Evolutionary conservation across 2,113 vertebrate species (phyloP), one percentile per base, ranked within the genome.

Genomic region (Lates calcarifer): DNA sequence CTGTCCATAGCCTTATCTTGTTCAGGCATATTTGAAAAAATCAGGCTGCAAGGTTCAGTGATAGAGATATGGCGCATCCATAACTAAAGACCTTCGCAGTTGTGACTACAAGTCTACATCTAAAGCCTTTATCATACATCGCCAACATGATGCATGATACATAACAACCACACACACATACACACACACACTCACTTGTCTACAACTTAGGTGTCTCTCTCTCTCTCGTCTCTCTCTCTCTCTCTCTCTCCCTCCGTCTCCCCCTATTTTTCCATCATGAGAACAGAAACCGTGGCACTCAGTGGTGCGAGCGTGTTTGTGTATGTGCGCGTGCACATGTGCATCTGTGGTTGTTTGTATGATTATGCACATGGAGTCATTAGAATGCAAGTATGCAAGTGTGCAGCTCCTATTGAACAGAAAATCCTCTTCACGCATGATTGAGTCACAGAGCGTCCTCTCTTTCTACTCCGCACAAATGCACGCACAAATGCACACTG

Each of bases 351-450:
- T 73, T 82, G 83, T 89, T 86, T 87, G 66, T 74, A 85, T 86
- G 81, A 89, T 90, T 85, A 87, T 91, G 83, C 86, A 70, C 76
- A 82, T 69, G 33, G 58, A 81, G 82, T 87, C 91, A 94, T 95
- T 95, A 94, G 91, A 90, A 95, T 93, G 93, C 91, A 92, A 88
- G 93, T 91, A 90, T 94, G 93, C 92, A 93, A 93, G 92, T 89
- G 77, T 89, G 85, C 73, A 78, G 88, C 89, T 92, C 82, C 82
- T 84, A 87, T 86, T 92, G 90, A 93, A 91, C 84, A 87, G 90
- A 91, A 92, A 89, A 91, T 93, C 90, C 86, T 92, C 88, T 92
- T 86, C 94, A 94, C 77, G 92, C 93, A 92, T 92, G 92, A 88
- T 83, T 92, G 91, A 93, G 80, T 89, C 88, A 85, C 69, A 89